Base-by-base conservation (phyloP, 1,140 invertebrate species). In the Drosophila aff. region DNA sequence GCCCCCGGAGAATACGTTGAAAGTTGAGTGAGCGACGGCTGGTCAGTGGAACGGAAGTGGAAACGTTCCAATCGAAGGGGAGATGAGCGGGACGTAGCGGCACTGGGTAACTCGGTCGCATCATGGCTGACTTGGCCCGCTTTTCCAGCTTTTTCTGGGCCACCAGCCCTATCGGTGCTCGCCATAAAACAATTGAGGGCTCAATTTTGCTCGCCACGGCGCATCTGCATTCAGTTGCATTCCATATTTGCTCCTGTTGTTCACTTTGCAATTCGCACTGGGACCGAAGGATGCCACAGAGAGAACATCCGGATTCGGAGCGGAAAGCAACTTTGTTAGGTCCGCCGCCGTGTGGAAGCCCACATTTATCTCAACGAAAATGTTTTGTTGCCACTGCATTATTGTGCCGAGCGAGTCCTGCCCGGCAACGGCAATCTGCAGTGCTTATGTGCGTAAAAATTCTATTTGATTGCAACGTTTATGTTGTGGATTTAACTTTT, bases 361-460 rank as follows among this genome's bases (percentile, higher is more conserved):
- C 40, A 71, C 82, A 75, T 84, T 83, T 87, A 87, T 84, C 77
- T 89, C 46, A 62, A 59, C 47, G 77, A 84, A 89, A 66, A 86
- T 83, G 80, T 89, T 90, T 87, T 89, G 67, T 77, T 71, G 69
- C 76, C 31, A 55, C 64, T 81, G 64, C 72, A 79, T 82, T 84
- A 77, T 84, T 89, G 81, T 84, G 49, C 61, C 46, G 33, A 40
- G 57, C 26, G 36, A 40, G 31, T 16, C 26, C 47, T 26, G 23
- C 26, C 50, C 50, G 15, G 53, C 76, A 69, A 36, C 55, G 47
- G 43, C 50, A 57, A 57, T 62, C 53, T 61, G 40, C 47, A 60
- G 77, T 62, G 44, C 64, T 67, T 78, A 86, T 83, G 84, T 89
- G 84, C 78, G 84, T 89, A 89, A 89, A 87, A 84, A 89, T 87